Base-by-base conservation (phyloP, 2,888 invertebrate genomes). In the Piscicola geometra region DNA sequence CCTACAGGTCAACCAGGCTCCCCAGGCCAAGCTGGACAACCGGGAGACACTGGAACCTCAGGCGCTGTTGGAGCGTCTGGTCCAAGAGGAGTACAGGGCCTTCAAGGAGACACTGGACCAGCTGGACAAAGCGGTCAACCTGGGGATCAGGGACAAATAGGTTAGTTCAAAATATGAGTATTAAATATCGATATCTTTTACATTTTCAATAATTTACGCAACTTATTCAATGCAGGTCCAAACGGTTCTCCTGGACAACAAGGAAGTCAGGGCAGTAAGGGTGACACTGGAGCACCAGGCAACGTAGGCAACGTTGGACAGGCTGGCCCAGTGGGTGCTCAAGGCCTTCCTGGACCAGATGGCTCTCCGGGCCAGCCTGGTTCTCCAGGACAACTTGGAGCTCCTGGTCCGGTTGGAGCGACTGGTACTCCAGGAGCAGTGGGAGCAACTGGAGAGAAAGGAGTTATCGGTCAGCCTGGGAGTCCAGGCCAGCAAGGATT, bases 1-100 rank as follows among this genome's bases (percentile, higher is more conserved):
- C 5, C 90, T 66, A 71, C 75, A n/a, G 79, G 79, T 41, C 72
- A 67, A 12, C 41, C 56, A 52, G 79, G 79, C 30, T 70, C 64
- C 60, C 28, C 64, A 64, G 78, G 78, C 9, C 64, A 66, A 35
- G 1, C 74, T 9, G 80, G 80, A 64, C 67, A 67, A 15, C 33
- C n/a, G 21, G 80, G 80, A 75, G 68, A 50, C 25, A 25, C 33
- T n/a, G 79, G 79, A 64, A 28, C 47, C 56, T 28, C 76, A 56
- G 79, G 79, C 30, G 77, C 75, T 50, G 41, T 75, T 25, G 79
- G 79, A 47, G 32, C 56, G 47, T 28, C 76, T 25, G 79, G 79
- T 50, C 30, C 76, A 64, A 2, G 52, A 33, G 79, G 79, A 71
- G 56, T 70, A 56, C 41, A 71, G 28, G 79, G 79, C 60, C 50